phyloP scores from a whole-genome alignment of 2,797 vertebrate species.

The Tiaroga cobitis region DNA sequence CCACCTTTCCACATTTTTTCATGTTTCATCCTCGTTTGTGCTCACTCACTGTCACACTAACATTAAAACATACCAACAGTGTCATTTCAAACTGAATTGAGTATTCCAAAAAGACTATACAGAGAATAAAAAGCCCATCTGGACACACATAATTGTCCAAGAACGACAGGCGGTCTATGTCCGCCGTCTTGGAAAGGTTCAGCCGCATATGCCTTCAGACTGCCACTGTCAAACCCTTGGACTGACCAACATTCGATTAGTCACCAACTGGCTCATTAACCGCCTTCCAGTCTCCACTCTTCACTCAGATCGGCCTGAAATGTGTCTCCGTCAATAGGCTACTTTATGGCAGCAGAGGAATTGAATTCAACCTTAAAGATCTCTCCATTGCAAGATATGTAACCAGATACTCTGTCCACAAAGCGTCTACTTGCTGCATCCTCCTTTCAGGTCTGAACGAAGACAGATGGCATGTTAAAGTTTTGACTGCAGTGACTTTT shows the following conservation, averaged over 20 bases:
- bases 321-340: not conserved
- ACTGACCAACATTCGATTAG: not conserved
- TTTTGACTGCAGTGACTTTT: not conserved
- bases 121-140: conserved; percentile 38
- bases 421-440: not conserved
- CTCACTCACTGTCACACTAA: not conserved
- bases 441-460: not conserved
- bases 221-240: not conserved
- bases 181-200: conserved; percentile 11
- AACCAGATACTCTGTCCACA: not conserved
- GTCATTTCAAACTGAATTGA: not conserved
- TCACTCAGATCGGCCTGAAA: not conserved
- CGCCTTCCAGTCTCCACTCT: not conserved
- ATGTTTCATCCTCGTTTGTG: not conserved
- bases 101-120: conserved; percentile 9
- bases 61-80: not conserved
- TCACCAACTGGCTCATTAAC: not conserved
- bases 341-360: not conserved
- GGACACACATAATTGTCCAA: not conserved
- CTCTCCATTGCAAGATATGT: not conserved
- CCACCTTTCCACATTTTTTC: not conserved
- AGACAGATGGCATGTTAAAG: not conserved
- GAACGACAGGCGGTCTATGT: conserved; percentile 4
- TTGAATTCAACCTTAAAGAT: not conserved
- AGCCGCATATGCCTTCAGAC: not conserved